Percentiles rank a stretch among this genome's conserved stretches.
Conservation (phyloP, 1,140 invertebrate species). For the Scaptodrosophila lebanonensis region DNA sequence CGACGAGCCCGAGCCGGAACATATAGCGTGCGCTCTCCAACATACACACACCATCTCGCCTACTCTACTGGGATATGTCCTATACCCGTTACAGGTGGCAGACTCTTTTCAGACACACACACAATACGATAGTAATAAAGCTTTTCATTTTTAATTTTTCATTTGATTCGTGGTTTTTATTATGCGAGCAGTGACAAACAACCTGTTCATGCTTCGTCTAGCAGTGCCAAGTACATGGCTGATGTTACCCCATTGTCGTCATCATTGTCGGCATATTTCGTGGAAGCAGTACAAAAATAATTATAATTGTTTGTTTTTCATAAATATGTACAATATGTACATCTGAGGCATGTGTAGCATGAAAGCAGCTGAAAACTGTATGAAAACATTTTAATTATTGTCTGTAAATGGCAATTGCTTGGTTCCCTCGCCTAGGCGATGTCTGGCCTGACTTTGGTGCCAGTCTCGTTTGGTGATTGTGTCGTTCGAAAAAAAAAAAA, state of each 20-base stretch:
- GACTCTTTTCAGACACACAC: too few relatives aligned
- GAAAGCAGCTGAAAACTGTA: slow-evolving; percentile 32
- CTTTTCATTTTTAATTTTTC: slow-evolving; percentile 33
- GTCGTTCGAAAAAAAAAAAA: slow-evolving; percentile 15
- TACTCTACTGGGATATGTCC: too few relatives aligned
- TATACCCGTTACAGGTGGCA: too few relatives aligned
- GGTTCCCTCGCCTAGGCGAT: slow-evolving; percentile 21
- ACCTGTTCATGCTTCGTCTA: slow-evolving; percentile 60
- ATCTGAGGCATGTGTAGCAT: too few relatives aligned
- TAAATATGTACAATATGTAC: slow-evolving; percentile 35
- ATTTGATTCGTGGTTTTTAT: slow-evolving; percentile 12
- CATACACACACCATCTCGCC: too few relatives aligned
- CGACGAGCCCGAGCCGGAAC: too few relatives aligned
- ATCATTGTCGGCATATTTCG: slow-evolving; percentile 35
- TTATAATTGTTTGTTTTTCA: slow-evolving; percentile 34
- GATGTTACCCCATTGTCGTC: slow-evolving; percentile 5
- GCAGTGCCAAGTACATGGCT: slow-evolving; percentile 4
- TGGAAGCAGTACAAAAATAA: slow-evolving; percentile 55
- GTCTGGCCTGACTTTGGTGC: not conserved
- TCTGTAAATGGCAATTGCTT: slow-evolving; percentile 49
- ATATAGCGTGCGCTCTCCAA: too few relatives aligned
- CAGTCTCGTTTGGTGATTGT: slow-evolving; percentile 6
- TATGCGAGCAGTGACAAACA: slow-evolving; percentile 48
- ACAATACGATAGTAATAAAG: too few relatives aligned
- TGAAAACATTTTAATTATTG: slow-evolving; percentile 65